A percentile compares a stretch with the other conserved stretches of the same genome.
These are phyloP conservation scores for Myrmophylax atrothorax DNA, from an alignment of 2,113 vertebrate species.

Conservation along the genomic window DNA sequence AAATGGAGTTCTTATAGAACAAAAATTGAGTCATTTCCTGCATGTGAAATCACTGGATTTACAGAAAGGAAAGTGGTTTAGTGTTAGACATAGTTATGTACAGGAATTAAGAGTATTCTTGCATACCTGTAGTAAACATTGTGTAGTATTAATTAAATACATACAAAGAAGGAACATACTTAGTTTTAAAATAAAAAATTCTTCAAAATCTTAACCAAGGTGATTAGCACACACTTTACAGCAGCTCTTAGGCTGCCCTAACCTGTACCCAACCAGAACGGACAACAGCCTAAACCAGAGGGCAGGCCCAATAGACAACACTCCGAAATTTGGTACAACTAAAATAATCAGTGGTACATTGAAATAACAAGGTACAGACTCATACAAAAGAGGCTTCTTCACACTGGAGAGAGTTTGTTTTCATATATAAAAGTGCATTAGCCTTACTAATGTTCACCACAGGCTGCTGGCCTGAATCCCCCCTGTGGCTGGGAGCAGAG, in stretches of 20 bases:
- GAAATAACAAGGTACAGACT: neutral
- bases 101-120: neutral
- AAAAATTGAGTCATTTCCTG: neutral
- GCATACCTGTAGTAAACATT: neutral
- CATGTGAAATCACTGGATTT: neutral
- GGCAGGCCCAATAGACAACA: neutral
- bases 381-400: neutral
- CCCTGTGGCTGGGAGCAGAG: neutral
- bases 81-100: neutral
- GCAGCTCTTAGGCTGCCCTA: neutral
- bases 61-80: neutral
- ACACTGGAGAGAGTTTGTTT: neutral
- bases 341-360: neutral
- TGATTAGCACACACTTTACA: neutral
- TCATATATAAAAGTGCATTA: neutral
- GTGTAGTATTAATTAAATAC: neutral
- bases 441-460: neutral
- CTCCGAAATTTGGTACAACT: neutral
- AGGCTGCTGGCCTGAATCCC: neutral
- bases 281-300: neutral
- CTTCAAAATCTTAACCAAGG: neutral
- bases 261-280: neutral
- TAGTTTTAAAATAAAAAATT: neutral
- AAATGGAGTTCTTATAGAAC: neutral
- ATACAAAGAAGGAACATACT: neutral